A percentile compares a stretch with the other conserved stretches of the same genome.
phyloP scores from a whole-genome alignment of 2,113 vertebrate species.

The Vimba vimba region DNA sequence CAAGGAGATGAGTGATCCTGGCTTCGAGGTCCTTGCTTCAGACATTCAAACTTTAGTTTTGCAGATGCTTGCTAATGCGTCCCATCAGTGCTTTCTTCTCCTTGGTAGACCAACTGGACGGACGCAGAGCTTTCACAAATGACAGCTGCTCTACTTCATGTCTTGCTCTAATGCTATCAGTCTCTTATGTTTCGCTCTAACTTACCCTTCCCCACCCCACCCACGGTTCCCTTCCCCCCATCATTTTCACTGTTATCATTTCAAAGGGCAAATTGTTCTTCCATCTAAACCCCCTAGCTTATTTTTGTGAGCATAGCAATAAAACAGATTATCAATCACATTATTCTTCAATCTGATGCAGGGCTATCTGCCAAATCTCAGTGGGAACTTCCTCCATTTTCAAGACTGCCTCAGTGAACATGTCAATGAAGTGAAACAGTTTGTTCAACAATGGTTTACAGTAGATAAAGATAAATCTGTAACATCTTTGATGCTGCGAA shows the following conservation, averaged over 20 bases:
- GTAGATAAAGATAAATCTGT: neutral
- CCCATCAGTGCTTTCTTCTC: conserved; percentile 36
- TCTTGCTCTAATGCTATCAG: conserved; percentile 27
- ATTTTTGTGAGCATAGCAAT: conserved; percentile 60
- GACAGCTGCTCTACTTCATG: conserved; percentile 16
- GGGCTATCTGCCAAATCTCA: conserved; percentile 42
- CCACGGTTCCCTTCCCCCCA: conserved; percentile 64
- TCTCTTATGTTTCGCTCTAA: conserved; percentile 23
- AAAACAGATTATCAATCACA: conserved; percentile 65
- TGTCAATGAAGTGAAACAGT: neutral
- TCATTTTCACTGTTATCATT: conserved; percentile 62
- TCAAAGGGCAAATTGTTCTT: conserved; percentile 69
- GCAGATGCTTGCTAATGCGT: conserved; percentile 38
- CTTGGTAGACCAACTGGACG: neutral
- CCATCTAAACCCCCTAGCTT: conserved; percentile 49
- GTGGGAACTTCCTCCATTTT: neutral
- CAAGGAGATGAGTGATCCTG: conserved; percentile 68
- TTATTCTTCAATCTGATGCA: conserved; percentile 66
- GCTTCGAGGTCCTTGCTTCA: conserved; percentile 61
- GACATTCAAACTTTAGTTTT: conserved; percentile 71
- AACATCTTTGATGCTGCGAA: conserved; percentile 36
- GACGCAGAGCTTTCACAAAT: neutral
- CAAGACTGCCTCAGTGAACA: neutral
- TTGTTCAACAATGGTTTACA: neutral
- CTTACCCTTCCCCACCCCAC: neutral